Base-by-base conservation (phyloP, 53 echinoderm and acorn worm species). In the Echinometra lucunter region DNA sequence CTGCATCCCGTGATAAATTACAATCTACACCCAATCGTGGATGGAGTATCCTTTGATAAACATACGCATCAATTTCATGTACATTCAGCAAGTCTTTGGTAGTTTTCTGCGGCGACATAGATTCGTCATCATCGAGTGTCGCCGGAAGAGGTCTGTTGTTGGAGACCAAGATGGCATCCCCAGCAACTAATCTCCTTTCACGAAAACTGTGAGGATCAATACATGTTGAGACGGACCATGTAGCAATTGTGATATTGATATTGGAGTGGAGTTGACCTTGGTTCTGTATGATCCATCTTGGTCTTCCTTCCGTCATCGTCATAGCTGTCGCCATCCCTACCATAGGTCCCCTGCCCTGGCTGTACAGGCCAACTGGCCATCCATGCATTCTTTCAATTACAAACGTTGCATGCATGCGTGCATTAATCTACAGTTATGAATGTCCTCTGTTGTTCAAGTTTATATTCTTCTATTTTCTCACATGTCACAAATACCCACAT, bases 221-320 rank as follows among this genome's bases (percentile, higher is more conserved):
- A 78, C 74, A 55, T 74, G 78, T 78, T 74, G 45, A 66, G 66
- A 63, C 32, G 57, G 70, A 56, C 74, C 6, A 78, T 92, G 92
- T 49, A 75, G 80, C 78, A 92, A 74, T 78, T 49, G 78, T 74
- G 92, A 92, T 92, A 92, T 92, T 78, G 92, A 78, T 92, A 91
- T 91, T 91, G 58, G 58, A 40, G 89, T 38, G n/a, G 57, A 60
- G 28, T 47, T 91, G 91, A 91, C 91, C 66, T 91, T 91, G 91
- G 91, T 89, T 27, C 23, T n/a, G 21, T 58, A 60, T 40, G 89
- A 58, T 57, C 38, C 60, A 89, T 89, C 57, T 58, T 89, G 89
- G 85, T 89, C 89, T 60, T 60, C 28, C 35, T 56, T 56, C 88
- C 57, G 28, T 30, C 89, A 60, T 89, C 89, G 37, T 37, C 37